Conservation (phyloP, 1,140 invertebrate genomes). For the Drosophila ambigua region DNA sequence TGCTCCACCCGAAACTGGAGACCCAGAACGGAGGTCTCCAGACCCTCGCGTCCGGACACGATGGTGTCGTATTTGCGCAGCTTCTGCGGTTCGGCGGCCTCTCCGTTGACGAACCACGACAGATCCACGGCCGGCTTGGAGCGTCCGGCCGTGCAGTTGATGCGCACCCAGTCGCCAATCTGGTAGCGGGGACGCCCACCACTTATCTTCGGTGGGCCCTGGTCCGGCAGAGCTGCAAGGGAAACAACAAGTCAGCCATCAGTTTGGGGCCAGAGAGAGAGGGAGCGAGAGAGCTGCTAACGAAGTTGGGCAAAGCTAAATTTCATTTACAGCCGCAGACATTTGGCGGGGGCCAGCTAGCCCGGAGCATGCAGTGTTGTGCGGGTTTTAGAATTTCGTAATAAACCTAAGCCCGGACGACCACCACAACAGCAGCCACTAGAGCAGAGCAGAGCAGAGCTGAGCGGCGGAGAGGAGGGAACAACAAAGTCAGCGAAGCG, state of each 20-base stretch:
- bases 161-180: constrained; percentile 87
- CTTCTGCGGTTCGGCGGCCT: constrained; percentile 86
- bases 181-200: constrained; percentile 88
- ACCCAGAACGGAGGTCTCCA: constrained; percentile 87
- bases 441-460: constrained; percentile 1
- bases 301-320: constrained; percentile 44
- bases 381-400: constrained; percentile 46
- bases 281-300: not conserved
- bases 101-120: constrained; percentile 90
- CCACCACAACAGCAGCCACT: constrained; percentile 25
- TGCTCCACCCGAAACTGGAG: constrained; percentile 87
- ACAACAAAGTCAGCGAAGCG: constrained; percentile 52
- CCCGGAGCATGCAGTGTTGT: not conserved
- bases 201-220: constrained; percentile 87
- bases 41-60: constrained; percentile 85
- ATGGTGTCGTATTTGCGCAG: constrained; percentile 85
- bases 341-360: constrained; percentile 12
- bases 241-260: constrained; percentile 14
- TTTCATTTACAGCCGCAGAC: constrained; percentile 72
- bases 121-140: constrained; percentile 89
- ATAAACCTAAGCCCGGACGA: constrained; percentile 56
- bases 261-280: constrained; percentile 6
- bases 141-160: constrained; percentile 89
- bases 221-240: constrained; percentile 87
- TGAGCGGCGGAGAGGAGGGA: constrained; percentile 1